Evolutionary conservation across 2,113 vertebrate species (phyloP), one percentile per base, ranked within the genome.

Genomic region (Laterallus jamaicensis): DNA sequence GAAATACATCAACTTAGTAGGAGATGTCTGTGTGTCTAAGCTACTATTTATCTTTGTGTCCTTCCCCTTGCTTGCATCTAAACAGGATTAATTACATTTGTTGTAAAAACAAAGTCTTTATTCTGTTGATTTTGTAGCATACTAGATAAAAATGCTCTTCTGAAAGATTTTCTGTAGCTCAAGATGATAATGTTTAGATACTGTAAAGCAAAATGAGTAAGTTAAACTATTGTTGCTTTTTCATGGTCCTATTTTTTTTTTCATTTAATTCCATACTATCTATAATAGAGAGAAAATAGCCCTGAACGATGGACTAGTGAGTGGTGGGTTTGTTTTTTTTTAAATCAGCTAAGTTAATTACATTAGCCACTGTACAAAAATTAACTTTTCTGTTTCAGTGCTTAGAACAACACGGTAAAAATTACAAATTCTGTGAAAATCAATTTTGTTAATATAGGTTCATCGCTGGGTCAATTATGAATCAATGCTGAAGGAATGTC

Each of bases 401-500:
- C 21, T 4, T 60, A 56, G 49, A 74, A 37, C 6, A 67, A n/a
- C 12, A 24, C 9, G 40, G 19, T 44, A 69, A 79, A 42, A 77
- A 74, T 56, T 75, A 56, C 8, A 83, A 55, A 62, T 63, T 60
- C 74, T 81, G 29, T 82, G 58, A 84, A 82, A 88, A 79, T 66
- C 12, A 15, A 5, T 80, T 66, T 89, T 69, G 47, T 95, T 63
- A 17, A 78, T 79, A 17, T 62, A 99, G 99, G 98, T 99, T 90
- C 99, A 99, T 97, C 99, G 99, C 9, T 99, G 99, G 99, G 99
- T 99, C 60, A 99, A 99, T 95, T 99, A 99, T 77, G 99, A 99
- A 95, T 99, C 99, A 8, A 99, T 99, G 99, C 92, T 99, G 95
- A 99, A 99, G 93, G 99, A 99, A 87, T 99, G 99, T 87, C 97